Base-by-base conservation (phyloP, 2,888 invertebrate genomes). In the Tridacna crocea region DNA sequence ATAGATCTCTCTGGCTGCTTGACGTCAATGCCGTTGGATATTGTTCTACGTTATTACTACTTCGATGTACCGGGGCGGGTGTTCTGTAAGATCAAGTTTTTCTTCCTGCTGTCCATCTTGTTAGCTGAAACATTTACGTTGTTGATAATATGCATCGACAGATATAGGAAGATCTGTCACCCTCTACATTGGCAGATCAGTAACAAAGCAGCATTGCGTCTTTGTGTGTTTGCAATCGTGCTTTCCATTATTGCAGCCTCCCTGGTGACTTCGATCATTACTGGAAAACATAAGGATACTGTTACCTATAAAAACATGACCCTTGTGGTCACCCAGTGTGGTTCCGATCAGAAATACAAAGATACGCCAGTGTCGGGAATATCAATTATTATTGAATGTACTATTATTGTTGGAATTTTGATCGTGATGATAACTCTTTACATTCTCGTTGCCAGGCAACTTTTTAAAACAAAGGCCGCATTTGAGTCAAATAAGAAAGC, bases 51-150 rank as follows among this genome's bases (percentile, higher is more conserved):
- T 27, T 68, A 68, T 47, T 68, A 68, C 68, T 68, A 68, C n/a
- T 68, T 68, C n/a, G 68, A 68, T 47, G 68, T 68, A 17, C 68
- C 68, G 11, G 68, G 68, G 12, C 6, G 68, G 15, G 11, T 47
- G 22, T 68, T 68, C 36, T 68, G 68, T 27, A 68, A 68, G 47
- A 27, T 68, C 36, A 68, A 68, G 36, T 68, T 68, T n/a, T 68
- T 68, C 47, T 68, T 68, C n/a, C 46, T 68, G 19, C 47, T 68
- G 24, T 24, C 27, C 11, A 47, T 68, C 12, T 47, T 68, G 17
- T 46, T 68, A 27, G 15, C 47, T 12, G 68, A 68, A n/a, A 68
- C 68, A 46, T 68, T 68, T n/a, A 68, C 46, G n/a, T n/a, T 68
- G 68, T 47, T 68, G 22, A 68, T 68, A 10, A 68, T 68, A 8